Evolutionary conservation across 2,113 vertebrate species (phyloP), one percentile per base, ranked within the genome.

Genomic region (Pycnonotus jocosus): DNA sequence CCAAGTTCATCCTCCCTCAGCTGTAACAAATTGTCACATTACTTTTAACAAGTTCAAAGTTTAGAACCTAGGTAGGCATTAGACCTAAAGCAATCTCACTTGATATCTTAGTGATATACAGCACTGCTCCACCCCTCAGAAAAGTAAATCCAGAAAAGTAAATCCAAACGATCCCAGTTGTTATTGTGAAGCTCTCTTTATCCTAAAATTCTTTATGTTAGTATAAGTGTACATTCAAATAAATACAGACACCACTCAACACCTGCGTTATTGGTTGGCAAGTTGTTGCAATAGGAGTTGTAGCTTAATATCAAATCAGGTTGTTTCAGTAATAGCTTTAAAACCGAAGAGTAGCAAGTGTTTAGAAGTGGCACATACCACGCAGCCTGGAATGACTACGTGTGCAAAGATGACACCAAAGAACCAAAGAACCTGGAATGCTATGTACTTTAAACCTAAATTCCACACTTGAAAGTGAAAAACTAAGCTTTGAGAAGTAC

Each of bases 231-330:
- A 72, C 23, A 60, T 23, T 83, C 30, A 64, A 81, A 8, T n/a
- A 73, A 71, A 45, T 18, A 35, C 2, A 61, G 28, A 45, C 48
- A 48, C 3, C 42, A 47, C 15, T 80, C 45, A 60, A 81, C 25
- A 50, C 27, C 23, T 35, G 35, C 0, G 0, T 50, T 82, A 68
- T 4, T 57, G 51, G 30, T 17, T 64, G 28, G 7, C 35, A 74
- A 85, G 35, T 1, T 37, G 50, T 3, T 85, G 47, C 22, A 66
- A 35, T 14, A 53, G 2, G 9, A 82, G 33, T 16, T 65, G 44
- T 28, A 35, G 22, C 17, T 85, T 60, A 82, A 80, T 13, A 71
- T 23, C 47, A 38, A 60, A 51, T 15, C 35, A 42, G 17, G 37
- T 47, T 50, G 17, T 10, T 74, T 35, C 40, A 51, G 40, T 56